phyloP scores from a whole-genome alignment of 2,888 invertebrate genomes.

The Noctua pronuba region DNA sequence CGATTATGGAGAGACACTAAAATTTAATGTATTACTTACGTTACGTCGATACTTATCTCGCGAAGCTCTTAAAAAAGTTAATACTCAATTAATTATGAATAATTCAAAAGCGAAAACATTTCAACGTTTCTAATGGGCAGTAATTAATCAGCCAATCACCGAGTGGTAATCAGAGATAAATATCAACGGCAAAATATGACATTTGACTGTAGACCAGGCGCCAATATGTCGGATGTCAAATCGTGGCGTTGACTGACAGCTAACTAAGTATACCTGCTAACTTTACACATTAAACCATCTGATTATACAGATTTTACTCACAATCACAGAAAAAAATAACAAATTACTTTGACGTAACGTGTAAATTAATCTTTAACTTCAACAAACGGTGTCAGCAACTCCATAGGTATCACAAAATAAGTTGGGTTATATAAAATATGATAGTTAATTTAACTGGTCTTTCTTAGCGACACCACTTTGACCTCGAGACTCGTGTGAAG shows the following conservation, averaged over 20 bases:
- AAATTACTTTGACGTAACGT: slow-evolving; percentile 38
- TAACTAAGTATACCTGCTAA: slow-evolving; percentile 29
- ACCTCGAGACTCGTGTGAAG: slow-evolving; percentile 68
- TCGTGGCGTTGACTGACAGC: slow-evolving; percentile 37
- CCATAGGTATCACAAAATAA: slow-evolving; percentile 54
- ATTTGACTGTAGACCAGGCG: slow-evolving; percentile 32
- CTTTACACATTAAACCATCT: slow-evolving; percentile 23
- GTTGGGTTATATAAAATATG: slow-evolving; percentile 77
- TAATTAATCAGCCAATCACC: slow-evolving; percentile 62
- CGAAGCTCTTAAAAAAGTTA: slow-evolving; percentile 39
- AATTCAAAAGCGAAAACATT: slow-evolving; percentile 50
- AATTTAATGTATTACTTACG: slow-evolving; percentile 34
- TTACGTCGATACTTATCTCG: slow-evolving; percentile 41
- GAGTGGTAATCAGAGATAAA: slow-evolving; percentile 49
- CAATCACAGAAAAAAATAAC: slow-evolving; percentile 23
- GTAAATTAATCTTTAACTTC: slow-evolving; percentile 41
- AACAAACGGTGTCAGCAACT: slow-evolving; percentile 74
- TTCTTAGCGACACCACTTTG: slow-evolving; percentile 67
- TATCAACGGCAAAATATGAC: slow-evolving; percentile 22
- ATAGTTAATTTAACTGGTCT: slow-evolving; percentile 78
- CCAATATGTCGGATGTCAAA: slow-evolving; percentile 38
- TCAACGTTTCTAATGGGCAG: slow-evolving; percentile 50
- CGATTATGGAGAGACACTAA: slow-evolving; percentile 27
- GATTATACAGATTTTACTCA: slow-evolving; percentile 31
- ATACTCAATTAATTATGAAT: slow-evolving; percentile 57